These are phyloP conservation scores for Hyperopisus bebe DNA, from an alignment of 2,113 vertebrate genomes.

Conservation along the genomic window DNA sequence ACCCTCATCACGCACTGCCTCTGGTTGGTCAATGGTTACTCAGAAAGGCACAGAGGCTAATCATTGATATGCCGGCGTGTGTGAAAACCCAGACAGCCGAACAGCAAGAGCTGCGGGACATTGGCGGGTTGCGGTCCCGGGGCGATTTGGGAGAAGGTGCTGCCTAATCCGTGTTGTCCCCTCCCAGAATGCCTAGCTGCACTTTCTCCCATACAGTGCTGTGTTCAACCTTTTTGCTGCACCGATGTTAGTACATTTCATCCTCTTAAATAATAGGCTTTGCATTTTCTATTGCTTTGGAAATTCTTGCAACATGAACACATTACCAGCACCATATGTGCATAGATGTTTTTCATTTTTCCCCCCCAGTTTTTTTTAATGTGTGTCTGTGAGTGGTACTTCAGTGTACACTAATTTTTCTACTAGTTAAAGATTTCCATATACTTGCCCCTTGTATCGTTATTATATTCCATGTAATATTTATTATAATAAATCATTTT, in stretches of 20 bases:
- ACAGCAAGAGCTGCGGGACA: background rate
- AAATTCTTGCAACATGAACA: background rate
- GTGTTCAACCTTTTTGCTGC: background rate
- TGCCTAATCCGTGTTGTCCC: background rate
- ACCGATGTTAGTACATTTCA: background rate
- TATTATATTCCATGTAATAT: constrained; percentile 5
- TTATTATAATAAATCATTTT: constrained; percentile 5
- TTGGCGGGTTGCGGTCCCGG: background rate
- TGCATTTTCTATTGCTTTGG: background rate
- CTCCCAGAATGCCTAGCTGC: background rate
- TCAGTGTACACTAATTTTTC: background rate
- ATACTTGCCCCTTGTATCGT: background rate
- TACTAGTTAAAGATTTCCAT: background rate
- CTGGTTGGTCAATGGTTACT: background rate
- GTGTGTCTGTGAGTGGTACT: background rate
- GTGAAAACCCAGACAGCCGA: background rate
- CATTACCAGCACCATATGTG: background rate
- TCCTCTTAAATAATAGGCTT: background rate
- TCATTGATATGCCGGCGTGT: background rate
- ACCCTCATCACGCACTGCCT: background rate
- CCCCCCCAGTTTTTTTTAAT: background rate
- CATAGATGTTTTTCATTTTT: background rate
- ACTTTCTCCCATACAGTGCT: background rate
- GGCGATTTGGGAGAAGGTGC: background rate
- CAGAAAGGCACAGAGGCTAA: background rate